Base-by-base conservation (phyloP, 2,113 vertebrate species). In the Lamprologus callipterus region DNA sequence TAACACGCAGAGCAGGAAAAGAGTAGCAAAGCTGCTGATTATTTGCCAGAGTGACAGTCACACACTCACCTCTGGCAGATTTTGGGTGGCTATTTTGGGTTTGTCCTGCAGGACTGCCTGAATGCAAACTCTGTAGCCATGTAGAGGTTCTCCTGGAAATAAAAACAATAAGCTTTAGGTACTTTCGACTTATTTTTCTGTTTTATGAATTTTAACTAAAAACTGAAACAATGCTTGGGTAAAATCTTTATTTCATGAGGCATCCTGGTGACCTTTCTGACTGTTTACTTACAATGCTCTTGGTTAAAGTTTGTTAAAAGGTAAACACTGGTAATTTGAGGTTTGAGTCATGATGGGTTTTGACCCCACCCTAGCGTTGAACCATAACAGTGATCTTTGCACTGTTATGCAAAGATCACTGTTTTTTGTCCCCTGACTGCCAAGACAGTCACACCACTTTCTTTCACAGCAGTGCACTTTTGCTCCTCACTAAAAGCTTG, bases 71-170 rank as follows among this genome's bases (percentile, higher is more conserved):
- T 98, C 98, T 80, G 97, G 88, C 91, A 99, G 94, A 93, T 96
- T 97, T 4, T 84, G 65, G 0, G 97, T 98, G 83, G 97, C 98
- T 17, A 98, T 97, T 87, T 91, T 97, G 54, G 98, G 98, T 87
- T 96, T 97, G 95, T 98, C 97, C 91, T 97, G 95, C 6, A 99
- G 94, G 45, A 99, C 49, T 0, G 98, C 98, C 94, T 99, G 99
- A 91, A 99, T 97, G 94, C 99, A 99, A 95, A 99, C 97, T 94
- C 98, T 95, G 95, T 98, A 99, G 4, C 99, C 98, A 1, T 99
- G 98, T 14, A 99, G 94, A 0, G 98, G 96, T 73, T 99, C 98
- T 54, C 97, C 98, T 99, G 85, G 9, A 57, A 65, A 82, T 13
- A 80, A 12, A 65, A 57, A 9, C 40, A 83, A 60, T 35, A 14